Conservation (phyloP, 2,888 invertebrate species). For the Drosophila anceps region DNA sequence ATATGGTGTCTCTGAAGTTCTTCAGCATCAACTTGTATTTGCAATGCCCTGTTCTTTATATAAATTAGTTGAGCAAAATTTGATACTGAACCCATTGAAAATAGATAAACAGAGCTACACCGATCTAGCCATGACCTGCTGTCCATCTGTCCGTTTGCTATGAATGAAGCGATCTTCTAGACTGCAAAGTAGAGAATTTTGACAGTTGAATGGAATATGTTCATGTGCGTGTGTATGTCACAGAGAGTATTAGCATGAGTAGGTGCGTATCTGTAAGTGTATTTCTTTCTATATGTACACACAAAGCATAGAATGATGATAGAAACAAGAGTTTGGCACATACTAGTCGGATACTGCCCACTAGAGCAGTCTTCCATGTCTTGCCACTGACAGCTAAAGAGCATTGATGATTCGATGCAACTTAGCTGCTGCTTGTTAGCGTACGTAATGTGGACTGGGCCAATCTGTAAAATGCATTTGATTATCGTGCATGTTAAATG, state of each 20-base stretch:
- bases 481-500: slow-evolving; percentile 55
- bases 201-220: no score
- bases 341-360: neutral
- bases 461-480: slow-evolving; percentile 46
- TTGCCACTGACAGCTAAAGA: neutral
- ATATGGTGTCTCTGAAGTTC: no score
- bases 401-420: slow-evolving; percentile 5
- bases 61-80: no score
- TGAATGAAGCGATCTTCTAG: neutral
- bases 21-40: no score
- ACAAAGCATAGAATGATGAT: neutral
- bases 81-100: no score
- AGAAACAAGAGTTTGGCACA: no score
- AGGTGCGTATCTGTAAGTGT: neutral
- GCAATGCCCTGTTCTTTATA: no score
- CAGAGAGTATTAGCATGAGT: no score
- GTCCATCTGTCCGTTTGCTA: neutral
- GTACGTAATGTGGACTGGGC: slow-evolving; percentile 18
- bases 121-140: neutral
- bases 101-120: no score
- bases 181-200: neutral
- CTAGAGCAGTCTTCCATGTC: no score
- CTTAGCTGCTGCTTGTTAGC: neutral
- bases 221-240: no score
- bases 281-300: neutral